Percentiles rank a stretch among this genome's conserved stretches.
phyloP scores from a whole-genome alignment of 2,888 invertebrate genomes.

The Punctoribates punctum region DNA sequence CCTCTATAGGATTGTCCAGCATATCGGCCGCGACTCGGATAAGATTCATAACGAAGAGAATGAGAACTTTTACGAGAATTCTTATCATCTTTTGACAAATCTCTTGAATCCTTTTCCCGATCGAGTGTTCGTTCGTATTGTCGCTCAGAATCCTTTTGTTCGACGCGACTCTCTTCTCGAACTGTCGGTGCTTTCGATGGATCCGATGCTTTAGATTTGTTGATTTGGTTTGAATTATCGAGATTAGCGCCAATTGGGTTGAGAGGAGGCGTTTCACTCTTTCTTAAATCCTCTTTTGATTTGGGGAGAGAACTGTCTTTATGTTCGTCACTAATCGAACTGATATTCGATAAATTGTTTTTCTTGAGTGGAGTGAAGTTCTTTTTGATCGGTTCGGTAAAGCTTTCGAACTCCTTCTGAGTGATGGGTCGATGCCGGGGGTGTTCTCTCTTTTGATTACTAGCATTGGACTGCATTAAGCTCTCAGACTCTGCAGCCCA shows the following conservation, averaged over 20 bases:
- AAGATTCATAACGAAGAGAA: constrained; percentile 4
- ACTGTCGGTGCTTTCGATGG: not conserved
- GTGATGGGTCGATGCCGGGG: not conserved
- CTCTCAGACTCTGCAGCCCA: constrained; percentile 13
- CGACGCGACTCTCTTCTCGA: constrained; percentile 43
- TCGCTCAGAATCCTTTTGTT: constrained; percentile 43
- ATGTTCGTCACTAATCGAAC: not conserved
- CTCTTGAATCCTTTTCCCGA: not conserved
- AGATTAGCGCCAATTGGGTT: not conserved
- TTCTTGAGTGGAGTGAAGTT: constrained; percentile 1
- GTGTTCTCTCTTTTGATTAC: not conserved
- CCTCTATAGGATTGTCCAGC: not conserved
- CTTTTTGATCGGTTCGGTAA: constrained; percentile 19
- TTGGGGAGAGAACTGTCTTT: not conserved
- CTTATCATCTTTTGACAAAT: constrained; percentile 14
- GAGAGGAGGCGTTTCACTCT: not conserved
- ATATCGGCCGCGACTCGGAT: not conserved
- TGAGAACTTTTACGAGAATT: constrained; percentile 15
- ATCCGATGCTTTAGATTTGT: not conserved
- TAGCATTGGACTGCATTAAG: not conserved
- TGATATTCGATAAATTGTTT: not conserved
- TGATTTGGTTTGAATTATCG: not conserved
- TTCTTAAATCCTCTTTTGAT: not conserved
- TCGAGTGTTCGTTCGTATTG: constrained; percentile 14
- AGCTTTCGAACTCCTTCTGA: constrained; percentile 23